A percentile compares a stretch with the other conserved stretches of the same genome.
phyloP scores from a whole-genome alignment of 2,888 invertebrate genomes.

The Clusia tigrina region DNA sequence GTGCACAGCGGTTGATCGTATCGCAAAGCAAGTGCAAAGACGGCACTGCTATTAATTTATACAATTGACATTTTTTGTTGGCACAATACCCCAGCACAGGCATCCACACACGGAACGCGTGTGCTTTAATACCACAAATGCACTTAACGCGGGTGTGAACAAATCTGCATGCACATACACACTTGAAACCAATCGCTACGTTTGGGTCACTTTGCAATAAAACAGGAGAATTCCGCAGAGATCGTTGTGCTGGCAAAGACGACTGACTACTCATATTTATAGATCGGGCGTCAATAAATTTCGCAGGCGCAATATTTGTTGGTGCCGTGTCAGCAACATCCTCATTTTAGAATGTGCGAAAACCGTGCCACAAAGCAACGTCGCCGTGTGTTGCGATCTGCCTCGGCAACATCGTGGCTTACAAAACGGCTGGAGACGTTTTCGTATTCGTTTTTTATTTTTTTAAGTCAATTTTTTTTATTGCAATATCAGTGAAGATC shows the following conservation, averaged over 20 bases:
- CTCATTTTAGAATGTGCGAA: constrained; percentile 25
- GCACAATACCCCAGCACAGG: constrained; percentile 16
- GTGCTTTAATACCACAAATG: constrained; percentile 16
- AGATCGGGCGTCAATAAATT: constrained; percentile 24
- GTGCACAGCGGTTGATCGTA: constrained; percentile 12
- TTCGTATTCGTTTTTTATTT: background rate
- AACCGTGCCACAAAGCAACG: constrained; percentile 10
- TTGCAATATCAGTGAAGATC: background rate
- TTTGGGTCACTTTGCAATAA: too few species aligned
- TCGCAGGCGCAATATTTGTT: background rate
- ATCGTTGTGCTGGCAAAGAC: too few species aligned
- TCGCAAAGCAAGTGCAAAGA: constrained; percentile 24
- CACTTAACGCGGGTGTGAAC: constrained; percentile 32
- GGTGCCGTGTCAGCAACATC: background rate
- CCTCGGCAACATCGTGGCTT: background rate
- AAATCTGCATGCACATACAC: constrained; percentile 8
- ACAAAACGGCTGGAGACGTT: background rate
- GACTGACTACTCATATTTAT: constrained; percentile 17
- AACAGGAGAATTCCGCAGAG: too few species aligned
- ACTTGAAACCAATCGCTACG: too few species aligned
- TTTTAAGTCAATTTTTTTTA: background rate
- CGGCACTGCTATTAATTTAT: constrained; percentile 29
- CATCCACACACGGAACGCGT: constrained; percentile 18
- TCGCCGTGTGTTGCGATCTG: background rate
- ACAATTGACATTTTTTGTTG: constrained; percentile 32